A percentile compares a stretch with the other conserved stretches of the same genome.
phyloP scores from a whole-genome alignment of 2,113 vertebrate genomes.

The Arvicanthis niloticus region DNA sequence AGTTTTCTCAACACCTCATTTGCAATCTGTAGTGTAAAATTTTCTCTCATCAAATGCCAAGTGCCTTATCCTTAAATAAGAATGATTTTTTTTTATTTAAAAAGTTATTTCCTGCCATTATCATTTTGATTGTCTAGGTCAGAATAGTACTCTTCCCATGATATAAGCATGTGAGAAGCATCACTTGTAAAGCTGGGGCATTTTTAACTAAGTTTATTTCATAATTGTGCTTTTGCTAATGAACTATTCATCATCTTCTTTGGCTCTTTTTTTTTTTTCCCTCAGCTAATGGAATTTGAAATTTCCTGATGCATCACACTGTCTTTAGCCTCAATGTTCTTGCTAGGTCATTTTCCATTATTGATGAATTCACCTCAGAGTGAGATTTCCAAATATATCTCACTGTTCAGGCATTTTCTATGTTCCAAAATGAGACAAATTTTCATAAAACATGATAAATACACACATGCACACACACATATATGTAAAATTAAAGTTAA shows the following conservation, averaged over 20 bases:
- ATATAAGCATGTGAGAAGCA: neutral
- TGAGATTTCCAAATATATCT: neutral
- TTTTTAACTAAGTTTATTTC: conserved; percentile 11
- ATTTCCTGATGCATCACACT: conserved; percentile 15
- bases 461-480: no score
- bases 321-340: conserved; percentile 48
- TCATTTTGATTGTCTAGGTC: neutral
- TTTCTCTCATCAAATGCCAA: conserved; percentile 8
- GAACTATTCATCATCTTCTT: neutral
- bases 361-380: conserved; percentile 58
- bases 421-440: neutral
- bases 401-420: neutral
- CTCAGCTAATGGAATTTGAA: conserved; percentile 68
- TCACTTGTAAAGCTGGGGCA: neutral
- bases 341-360: conserved; percentile 55
- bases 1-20: neutral
- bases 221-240: conserved; percentile 47
- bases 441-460: neutral
- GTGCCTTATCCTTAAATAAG: neutral
- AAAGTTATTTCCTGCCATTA: neutral
- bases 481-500: neutral
- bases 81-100: conserved; percentile 33
- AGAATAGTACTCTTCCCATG: accelerated
- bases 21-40: neutral
- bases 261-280: neutral